Percentiles rank a stretch among this genome's conserved stretches.
These are phyloP conservation scores for Enteromius unitaeniatus DNA, from an alignment of 2,797 vertebrate species.

Conservation along the genomic window DNA sequence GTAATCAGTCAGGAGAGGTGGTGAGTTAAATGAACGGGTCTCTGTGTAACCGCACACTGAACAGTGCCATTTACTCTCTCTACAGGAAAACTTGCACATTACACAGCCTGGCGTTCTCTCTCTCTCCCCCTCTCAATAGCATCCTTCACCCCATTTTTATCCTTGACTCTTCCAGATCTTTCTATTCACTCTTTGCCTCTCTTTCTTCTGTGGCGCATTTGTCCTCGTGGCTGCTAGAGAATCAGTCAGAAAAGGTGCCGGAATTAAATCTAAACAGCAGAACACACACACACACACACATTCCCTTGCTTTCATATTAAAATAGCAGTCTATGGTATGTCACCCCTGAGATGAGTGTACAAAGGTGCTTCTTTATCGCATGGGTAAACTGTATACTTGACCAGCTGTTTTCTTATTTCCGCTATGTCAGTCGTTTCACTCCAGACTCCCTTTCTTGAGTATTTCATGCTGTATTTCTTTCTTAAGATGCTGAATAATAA, in stretches of 20 bases:
- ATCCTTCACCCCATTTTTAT: slow-evolving; percentile 41
- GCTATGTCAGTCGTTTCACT: not conserved
- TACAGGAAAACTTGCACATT: slow-evolving; percentile 37
- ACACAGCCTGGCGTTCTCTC: slow-evolving; percentile 27
- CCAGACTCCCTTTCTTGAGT: not conserved
- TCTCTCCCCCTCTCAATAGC: slow-evolving; percentile 16
- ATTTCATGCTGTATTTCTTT: not conserved
- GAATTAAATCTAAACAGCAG: slow-evolving; percentile 15
- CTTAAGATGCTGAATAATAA: not conserved
- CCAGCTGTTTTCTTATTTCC: not conserved
- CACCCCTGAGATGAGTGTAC: not conserved
- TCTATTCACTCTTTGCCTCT: slow-evolving; percentile 32
- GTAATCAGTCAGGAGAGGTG: slow-evolving; percentile 43
- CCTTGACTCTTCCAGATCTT: slow-evolving; percentile 45
- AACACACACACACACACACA: slow-evolving; percentile 27
- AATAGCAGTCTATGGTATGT: slow-evolving; percentile 7
- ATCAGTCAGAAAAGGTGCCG: slow-evolving; percentile 10
- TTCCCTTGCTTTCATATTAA: not conserved
- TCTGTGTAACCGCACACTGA: slow-evolving; percentile 35
- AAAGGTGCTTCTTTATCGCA: not conserved
- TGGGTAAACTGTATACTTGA: slow-evolving; percentile 1
- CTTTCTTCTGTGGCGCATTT: slow-evolving; percentile 19
- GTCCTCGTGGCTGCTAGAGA: slow-evolving; percentile 15
- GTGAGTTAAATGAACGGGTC: slow-evolving; percentile 35
- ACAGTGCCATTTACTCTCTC: slow-evolving; percentile 52